Evolutionary conservation across 2,113 vertebrate genomes (phyloP).

Genomic region (Acrocephalus arundinaceus): DNA sequence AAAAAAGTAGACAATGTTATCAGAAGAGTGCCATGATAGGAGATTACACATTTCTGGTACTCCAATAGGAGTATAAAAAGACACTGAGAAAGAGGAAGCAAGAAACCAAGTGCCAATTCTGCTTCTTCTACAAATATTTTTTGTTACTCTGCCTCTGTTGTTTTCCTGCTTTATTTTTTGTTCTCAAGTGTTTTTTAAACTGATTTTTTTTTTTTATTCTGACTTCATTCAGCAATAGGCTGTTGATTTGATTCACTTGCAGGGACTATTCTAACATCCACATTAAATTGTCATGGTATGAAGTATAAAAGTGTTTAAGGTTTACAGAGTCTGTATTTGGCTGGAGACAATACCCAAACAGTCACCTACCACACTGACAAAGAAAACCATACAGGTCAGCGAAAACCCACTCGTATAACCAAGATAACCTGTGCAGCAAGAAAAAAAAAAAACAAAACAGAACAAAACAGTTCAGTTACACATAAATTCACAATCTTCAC

Average conservation of each 20-base stretch:
- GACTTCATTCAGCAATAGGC: neutral
- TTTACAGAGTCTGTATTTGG: neutral
- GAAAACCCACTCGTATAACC: slow-evolving; percentile 98
- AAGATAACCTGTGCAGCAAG: slow-evolving; percentile 85
- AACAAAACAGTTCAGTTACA: slow-evolving; percentile 3
- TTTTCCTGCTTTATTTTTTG: neutral
- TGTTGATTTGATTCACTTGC: neutral
- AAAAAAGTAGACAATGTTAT: neutral
- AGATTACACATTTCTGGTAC: neutral
- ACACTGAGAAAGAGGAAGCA: neutral
- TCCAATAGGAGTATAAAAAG: neutral
- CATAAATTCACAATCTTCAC: neutral
- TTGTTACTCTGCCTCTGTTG: neutral
- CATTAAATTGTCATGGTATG: neutral
- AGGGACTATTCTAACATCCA: neutral
- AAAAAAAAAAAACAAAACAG: slow-evolving; percentile 10
- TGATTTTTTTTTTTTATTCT: neutral
- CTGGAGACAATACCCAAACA: neutral
- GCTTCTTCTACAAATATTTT: neutral
- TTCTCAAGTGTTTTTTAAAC: neutral
- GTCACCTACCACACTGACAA: slow-evolving; percentile 89
- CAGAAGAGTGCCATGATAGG: neutral
- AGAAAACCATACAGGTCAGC: slow-evolving; percentile 96
- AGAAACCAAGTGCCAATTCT: neutral
- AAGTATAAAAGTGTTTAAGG: neutral